These are phyloP conservation scores for Clistopyga incitator DNA, from an alignment of 2,888 invertebrate species.

Conservation along the genomic window DNA sequence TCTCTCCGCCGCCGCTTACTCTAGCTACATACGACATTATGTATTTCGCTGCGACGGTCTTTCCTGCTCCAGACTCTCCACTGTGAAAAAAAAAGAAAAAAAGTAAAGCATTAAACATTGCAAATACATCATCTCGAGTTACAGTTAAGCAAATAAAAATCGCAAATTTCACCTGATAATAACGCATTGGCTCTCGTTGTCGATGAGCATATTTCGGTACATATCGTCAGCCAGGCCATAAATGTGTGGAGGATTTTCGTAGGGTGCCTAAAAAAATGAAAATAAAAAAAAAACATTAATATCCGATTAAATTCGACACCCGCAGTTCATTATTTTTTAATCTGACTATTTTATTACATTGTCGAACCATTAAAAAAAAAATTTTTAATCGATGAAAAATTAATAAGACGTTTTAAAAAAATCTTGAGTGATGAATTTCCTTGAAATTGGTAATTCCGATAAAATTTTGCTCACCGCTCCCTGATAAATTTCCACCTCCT, in stretches of 20 bases:
- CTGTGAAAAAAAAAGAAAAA: constrained; percentile 78
- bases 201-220: constrained; percentile 90
- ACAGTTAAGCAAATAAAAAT: background rate
- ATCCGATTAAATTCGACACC: background rate
- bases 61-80: constrained; percentile 89
- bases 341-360: no score
- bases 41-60: constrained; percentile 88
- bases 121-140: background rate
- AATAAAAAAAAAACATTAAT: background rate
- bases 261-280: constrained; percentile 86
- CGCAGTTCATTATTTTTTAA: background rate
- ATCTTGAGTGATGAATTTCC: background rate
- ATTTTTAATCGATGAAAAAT: background rate
- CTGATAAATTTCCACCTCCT: constrained; percentile 87
- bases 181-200: constrained; percentile 89
- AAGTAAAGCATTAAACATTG: constrained; percentile 24
- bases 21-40: constrained; percentile 89
- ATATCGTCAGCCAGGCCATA: constrained; percentile 89
- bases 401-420: background rate
- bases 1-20: constrained; percentile 88
- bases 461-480: constrained; percentile 85
- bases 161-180: constrained; percentile 87
- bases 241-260: constrained; percentile 90
- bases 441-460: background rate
- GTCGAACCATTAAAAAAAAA: no score